Evolutionary conservation across 2,113 vertebrate species (phyloP).

Genomic region (Carassius carassius): DNA sequence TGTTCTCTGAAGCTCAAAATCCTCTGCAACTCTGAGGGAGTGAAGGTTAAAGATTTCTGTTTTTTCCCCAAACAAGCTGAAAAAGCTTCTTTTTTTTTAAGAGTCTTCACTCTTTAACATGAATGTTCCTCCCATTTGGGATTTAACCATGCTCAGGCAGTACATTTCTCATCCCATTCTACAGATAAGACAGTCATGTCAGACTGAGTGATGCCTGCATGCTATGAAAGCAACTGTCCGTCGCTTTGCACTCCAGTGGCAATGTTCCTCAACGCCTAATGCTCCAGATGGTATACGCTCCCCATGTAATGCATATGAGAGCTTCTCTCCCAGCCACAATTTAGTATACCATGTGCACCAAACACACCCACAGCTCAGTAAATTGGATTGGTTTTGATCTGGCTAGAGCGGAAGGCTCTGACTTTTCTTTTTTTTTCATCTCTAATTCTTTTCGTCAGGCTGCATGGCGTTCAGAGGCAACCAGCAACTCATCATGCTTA

Average conservation of each 20-base stretch:
- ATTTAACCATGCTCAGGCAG: slow-evolving; percentile 69
- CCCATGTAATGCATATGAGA: slow-evolving; percentile 53
- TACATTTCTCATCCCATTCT: slow-evolving; percentile 64
- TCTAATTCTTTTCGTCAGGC: slow-evolving; percentile 42
- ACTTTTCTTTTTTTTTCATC: neutral
- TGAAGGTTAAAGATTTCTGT: slow-evolving; percentile 69
- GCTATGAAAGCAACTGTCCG: slow-evolving; percentile 30
- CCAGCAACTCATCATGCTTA: slow-evolving; percentile 1
- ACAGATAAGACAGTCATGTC: slow-evolving; percentile 64
- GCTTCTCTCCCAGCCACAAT: slow-evolving; percentile 49
- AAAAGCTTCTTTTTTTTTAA: slow-evolving; percentile 43
- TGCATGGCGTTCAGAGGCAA: slow-evolving; percentile 15
- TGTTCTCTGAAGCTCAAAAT: slow-evolving; percentile 71
- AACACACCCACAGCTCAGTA: slow-evolving; percentile 54
- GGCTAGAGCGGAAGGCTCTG: neutral
- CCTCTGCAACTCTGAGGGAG: slow-evolving; percentile 65
- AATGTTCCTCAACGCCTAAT: slow-evolving; percentile 45
- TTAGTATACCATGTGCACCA: slow-evolving; percentile 41
- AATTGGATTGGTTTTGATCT: slow-evolving; percentile 56
- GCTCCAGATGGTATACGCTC: slow-evolving; percentile 61
- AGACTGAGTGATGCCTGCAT: slow-evolving; percentile 40
- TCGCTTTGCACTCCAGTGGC: slow-evolving; percentile 29
- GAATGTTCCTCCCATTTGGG: slow-evolving; percentile 70
- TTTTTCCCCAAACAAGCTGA: neutral
- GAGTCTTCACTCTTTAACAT: slow-evolving; percentile 70